A percentile compares a stretch with the other conserved stretches of the same genome.
Evolutionary conservation across 2,888 invertebrate species (phyloP).

Genomic region (Acronicta aceris): DNA sequence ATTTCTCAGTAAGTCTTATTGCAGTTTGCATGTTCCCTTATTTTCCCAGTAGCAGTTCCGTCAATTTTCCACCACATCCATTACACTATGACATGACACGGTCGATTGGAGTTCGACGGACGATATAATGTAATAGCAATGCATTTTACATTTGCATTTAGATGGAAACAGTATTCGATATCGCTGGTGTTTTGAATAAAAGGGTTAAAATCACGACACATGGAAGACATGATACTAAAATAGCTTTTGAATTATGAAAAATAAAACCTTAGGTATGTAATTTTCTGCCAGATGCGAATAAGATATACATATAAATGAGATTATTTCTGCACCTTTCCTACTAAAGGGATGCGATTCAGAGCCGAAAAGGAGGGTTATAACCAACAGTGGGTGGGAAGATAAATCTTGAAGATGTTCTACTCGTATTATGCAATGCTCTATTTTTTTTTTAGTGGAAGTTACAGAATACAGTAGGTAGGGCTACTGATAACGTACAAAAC

Average conservation of each 20-base stretch:
- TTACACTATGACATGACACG: constrained; percentile 51
- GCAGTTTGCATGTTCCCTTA: constrained; percentile 42
- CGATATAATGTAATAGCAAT: constrained; percentile 46
- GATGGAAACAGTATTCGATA: constrained; percentile 60
- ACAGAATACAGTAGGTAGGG: too few species aligned
- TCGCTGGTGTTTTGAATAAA: constrained; percentile 40
- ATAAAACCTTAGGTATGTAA: not conserved
- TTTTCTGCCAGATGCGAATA: not conserved
- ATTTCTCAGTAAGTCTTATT: not conserved
- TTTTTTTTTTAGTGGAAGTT: too few species aligned
- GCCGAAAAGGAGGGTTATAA: too few species aligned
- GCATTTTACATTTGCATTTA: constrained; percentile 64
- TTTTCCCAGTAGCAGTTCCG: constrained; percentile 33
- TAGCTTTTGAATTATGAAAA: constrained; percentile 12
- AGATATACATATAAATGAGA: too few species aligned
- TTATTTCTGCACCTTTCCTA: too few species aligned
- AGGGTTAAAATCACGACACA: constrained; percentile 35
- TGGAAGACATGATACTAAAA: constrained; percentile 22
- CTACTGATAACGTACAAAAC: too few species aligned
- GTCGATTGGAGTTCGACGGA: constrained; percentile 48
- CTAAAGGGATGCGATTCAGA: too few species aligned
- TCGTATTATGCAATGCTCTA: too few species aligned
- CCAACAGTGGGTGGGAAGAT: too few species aligned
- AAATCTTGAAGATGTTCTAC: too few species aligned
- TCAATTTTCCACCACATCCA: constrained; percentile 54